Evolutionary conservation across 2,888 invertebrate species (phyloP), one percentile per base, ranked within the genome.

Genomic region (Peribatodes rhomboidaria): DNA sequence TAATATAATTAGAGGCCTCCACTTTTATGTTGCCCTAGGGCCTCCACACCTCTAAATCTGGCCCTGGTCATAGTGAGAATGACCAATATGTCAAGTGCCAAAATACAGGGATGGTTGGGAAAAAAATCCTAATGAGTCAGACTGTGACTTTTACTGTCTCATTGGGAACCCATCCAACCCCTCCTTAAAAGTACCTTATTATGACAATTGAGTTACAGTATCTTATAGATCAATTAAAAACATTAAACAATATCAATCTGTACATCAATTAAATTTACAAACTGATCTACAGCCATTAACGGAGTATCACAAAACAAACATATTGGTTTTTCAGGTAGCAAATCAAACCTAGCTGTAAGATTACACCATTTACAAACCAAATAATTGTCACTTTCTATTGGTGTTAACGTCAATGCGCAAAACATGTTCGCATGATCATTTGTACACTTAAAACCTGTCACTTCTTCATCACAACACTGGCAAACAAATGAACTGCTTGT

Each of bases 291-390:
- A 18, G 58, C 31, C 7, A 37, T 56, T 42, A 73, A 66, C 33
- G 50, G 35, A 4, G 82, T 70, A 80, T 92, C 92, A 84, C 93
- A 93, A 61, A 86, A 88, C 4, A 87, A 65, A 82, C 93, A 93
- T 20, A 75, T 61, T 10, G 85, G 83, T n/a, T 80, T 79, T 6
- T 77, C 68, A 11, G 65, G 6, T 47, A 65, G 67, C 44, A 90
- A 68, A 55, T 91, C 90, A 16, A 66, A 59, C 53, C 83, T 80
- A 9, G 87, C 88, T 6, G 81, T 84, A 1, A 76, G 61, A 16
- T 79, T 75, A 69, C 93, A 93, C 49, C 79, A 69, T 39, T 73
- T 80, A 74, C 93, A 93, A 0, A 80, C 44, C 1, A 93, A 70
- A 70, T 92, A 92, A 55, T 89, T 76, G 65, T 81, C 71, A 67